A percentile compares a stretch with the other conserved stretches of the same genome.
Conservation (phyloP, 2,888 invertebrate genomes). For the Drosophila glabriapex region DNA sequence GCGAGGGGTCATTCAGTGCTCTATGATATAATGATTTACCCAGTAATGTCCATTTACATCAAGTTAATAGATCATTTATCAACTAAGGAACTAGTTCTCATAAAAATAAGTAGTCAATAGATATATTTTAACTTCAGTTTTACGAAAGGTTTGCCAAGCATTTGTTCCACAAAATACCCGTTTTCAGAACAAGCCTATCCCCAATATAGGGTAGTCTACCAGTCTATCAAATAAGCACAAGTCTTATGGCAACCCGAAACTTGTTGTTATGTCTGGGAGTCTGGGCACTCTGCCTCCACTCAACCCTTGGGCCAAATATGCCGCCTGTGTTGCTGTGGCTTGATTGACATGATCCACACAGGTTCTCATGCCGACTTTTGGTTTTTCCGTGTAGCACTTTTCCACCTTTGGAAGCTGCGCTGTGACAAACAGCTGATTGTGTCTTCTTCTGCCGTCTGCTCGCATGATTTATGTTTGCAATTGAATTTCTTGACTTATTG, state of each 20-base stretch:
- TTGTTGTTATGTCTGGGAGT: slow-evolving; percentile 20
- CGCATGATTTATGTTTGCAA: slow-evolving; percentile 75
- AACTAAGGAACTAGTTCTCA: too few species aligned
- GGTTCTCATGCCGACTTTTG: background rate
- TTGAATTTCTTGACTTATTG: slow-evolving; percentile 77
- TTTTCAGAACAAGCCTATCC: background rate
- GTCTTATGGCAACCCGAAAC: slow-evolving; percentile 8
- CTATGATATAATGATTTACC: too few species aligned
- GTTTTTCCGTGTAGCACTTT: slow-evolving; percentile 1
- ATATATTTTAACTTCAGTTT: too few species aligned
- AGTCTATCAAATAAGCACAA: background rate
- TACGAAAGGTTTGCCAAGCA: background rate
- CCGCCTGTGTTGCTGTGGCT: slow-evolving; percentile 53
- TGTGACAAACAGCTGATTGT: slow-evolving; percentile 78
- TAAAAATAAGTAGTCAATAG: too few species aligned
- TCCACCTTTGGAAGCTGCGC: slow-evolving; percentile 17
- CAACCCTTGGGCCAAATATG: slow-evolving; percentile 32
- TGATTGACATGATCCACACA: slow-evolving; percentile 72
- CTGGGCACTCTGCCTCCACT: slow-evolving; percentile 1
- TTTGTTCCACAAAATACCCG: background rate
- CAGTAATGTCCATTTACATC: too few species aligned
- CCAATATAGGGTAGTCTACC: slow-evolving; percentile 6
- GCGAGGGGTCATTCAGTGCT: too few species aligned
- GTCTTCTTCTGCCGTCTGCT: slow-evolving; percentile 55
- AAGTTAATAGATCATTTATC: too few species aligned